Evolutionary conservation across 2,888 invertebrate species (phyloP), one percentile per base, ranked within the genome.

Genomic region (Idaea straminata): DNA sequence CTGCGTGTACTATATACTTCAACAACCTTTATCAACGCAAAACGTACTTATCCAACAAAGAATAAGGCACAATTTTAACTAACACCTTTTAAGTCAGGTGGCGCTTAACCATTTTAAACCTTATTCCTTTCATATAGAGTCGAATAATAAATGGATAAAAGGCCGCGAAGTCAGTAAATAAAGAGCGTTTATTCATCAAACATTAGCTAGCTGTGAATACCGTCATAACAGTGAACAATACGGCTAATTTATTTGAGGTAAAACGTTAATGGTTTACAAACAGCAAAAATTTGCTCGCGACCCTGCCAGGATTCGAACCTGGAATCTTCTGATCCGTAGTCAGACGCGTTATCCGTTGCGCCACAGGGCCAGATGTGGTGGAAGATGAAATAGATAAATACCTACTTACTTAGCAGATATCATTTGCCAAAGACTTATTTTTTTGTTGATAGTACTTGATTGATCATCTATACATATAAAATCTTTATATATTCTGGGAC

Each of bases 301-400:
- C 93, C 93, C 89, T 94, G 93, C 93, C 94, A 94, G 94, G 94
- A 94, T 94, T 94, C 94, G 94, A 94, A 94, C 91, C 94, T 94
- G 94, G 93, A 94, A 94, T 94, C 93, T 94, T 93, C 94, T 94
- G 94, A 94, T 94, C 94, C 94, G 94, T 94, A 94, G 94, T 94
- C 94, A 94, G 94, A 94, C 94, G 94, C 94, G 94, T 95, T 94
- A 94, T 94, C 93, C 94, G 85, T 94, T 94, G 94, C 94, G 94
- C 94, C 94, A 94, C 94, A 94, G 90, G 94, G 94, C 94, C 94
- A n/a, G 76, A 69, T 71, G 66, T 0, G 0, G 0, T 0, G 0
- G 0, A 0, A 0, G 0, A 0, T 36, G 71, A 82, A 86, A 84
- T 79, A 74, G 66, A 59, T 10, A 61, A 66, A 69, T 65, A 25